Base-by-base conservation (phyloP, 2,113 vertebrate genomes). In the Sigmodon hispidus region DNA sequence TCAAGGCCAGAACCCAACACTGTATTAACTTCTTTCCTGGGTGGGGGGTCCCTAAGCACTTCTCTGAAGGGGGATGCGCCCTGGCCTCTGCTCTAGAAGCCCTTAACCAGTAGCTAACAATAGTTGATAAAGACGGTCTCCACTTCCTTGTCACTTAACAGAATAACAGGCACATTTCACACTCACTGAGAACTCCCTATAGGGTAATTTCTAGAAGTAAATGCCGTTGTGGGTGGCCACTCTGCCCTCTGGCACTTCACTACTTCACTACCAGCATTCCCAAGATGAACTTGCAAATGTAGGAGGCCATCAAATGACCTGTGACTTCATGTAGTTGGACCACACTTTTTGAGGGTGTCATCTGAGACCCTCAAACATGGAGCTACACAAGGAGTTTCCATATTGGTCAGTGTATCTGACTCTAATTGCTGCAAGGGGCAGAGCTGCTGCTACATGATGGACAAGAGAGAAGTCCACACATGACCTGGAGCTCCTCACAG, bases 151-250 rank as follows among this genome's bases (percentile, higher is more conserved):
- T 34, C 57, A 5, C 40, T 3, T 21, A 22, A 12, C n/a, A 52
- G 90, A 40, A n/a, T 13, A 17, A 5, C 4, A 29, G 24, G 29
- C 3, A 57, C 26, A 21, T 8, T 63, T 52, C 10, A 61, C 9
- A 16, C 45, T 21, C n/a, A 7, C 87, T 69, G 29, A 9, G 48
- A 45, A 22, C 48, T 36, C 75, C 50, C 22, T 9, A 0, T 2
- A 0, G 21, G 48, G n/a, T 1, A 36, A 43, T 43, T 48, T 40
- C n/a, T 43, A 50, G 24, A 1, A 19, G 24, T 1, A 13, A 76
- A 36, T 10, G 5, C 5, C 67, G 34, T 7, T 3, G 5, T 3
- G 0, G 31, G 17, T 24, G 10, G 45, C 7, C 57, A 50, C 57
- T 77, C 43, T n/a, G 11, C 7, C 40, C 67, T 34, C 43, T 2